Percentiles rank a stretch among this genome's conserved stretches.
Conservation (phyloP, 2,113 vertebrate genomes). For the Thinocorus orbignyianus region DNA sequence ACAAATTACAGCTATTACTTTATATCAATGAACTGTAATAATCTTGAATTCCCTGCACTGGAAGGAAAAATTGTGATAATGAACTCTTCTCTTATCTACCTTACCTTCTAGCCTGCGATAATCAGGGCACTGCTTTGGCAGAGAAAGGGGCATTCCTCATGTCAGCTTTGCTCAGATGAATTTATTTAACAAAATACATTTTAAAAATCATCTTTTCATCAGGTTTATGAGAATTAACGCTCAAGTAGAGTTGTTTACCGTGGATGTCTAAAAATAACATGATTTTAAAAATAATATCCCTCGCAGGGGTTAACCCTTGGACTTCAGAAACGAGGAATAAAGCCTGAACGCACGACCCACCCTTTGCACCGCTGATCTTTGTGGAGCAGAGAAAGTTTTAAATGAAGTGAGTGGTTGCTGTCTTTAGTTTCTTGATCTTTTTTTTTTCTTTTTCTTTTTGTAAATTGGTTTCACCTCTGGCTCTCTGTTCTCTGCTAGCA, state of each 20-base stretch:
- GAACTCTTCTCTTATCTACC: neutral
- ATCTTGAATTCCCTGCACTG: neutral
- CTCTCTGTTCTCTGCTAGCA: neutral
- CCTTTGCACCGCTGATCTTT: neutral
- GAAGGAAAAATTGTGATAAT: neutral
- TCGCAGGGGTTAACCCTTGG: neutral
- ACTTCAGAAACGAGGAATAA: neutral
- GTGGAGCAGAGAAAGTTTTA: neutral
- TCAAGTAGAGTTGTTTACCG: neutral
- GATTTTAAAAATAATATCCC: neutral
- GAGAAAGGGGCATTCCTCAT: neutral
- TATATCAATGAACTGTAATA: conserved; percentile 5
- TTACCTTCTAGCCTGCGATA: neutral
- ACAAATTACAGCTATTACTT: conserved; percentile 37
- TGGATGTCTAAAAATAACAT: neutral
- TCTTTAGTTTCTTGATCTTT: neutral
- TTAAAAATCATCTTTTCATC: neutral
- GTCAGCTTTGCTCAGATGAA: neutral
- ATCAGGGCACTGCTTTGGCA: neutral
- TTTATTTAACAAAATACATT: neutral
- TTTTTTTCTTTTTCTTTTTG: neutral
- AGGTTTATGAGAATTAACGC: neutral
- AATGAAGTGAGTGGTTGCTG: neutral
- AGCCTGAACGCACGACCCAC: neutral
- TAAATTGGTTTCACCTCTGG: neutral